A percentile compares a stretch with the other conserved stretches of the same genome.
phyloP scores from a whole-genome alignment of 2,888 invertebrate genomes.

The Sericinus montela region DNA sequence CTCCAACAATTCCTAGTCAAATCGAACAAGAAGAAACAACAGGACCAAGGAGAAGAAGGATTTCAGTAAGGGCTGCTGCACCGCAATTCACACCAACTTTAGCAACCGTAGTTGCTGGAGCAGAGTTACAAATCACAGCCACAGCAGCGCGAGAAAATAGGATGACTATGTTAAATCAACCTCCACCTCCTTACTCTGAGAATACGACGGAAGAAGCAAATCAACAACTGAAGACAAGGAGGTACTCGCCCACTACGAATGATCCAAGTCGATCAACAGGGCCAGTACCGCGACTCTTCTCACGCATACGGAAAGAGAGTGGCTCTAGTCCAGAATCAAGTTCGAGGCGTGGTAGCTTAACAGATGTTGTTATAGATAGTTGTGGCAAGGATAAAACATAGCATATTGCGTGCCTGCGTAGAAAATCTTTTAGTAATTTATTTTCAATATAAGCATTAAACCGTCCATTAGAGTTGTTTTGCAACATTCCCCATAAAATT shows the following conservation, averaged over 20 bases:
- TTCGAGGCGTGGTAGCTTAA: conserved; percentile 66
- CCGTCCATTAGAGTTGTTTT: conserved; percentile 21
- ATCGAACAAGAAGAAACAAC: conserved; percentile 46
- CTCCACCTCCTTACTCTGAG: conserved; percentile 68
- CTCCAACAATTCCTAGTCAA: conserved; percentile 41
- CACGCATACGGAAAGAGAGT: conserved; percentile 64
- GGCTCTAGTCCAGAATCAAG: conserved; percentile 40
- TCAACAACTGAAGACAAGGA: conserved; percentile 50
- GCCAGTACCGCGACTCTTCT: conserved; percentile 66
- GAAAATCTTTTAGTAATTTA: conserved; percentile 48
- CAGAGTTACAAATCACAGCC: conserved; percentile 65
- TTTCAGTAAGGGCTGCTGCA: conserved; percentile 63
- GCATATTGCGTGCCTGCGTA: conserved; percentile 51
- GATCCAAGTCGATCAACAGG: conserved; percentile 53
- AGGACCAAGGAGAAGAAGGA: conserved; percentile 57
- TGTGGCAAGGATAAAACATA: conserved; percentile 62
- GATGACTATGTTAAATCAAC: conserved; percentile 64
- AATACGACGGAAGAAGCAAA: conserved; percentile 42
- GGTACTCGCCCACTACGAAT: conserved; percentile 67
- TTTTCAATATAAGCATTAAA: conserved; percentile 25
- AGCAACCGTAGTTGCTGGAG: conserved; percentile 69
- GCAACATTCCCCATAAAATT: conserved; percentile 19
- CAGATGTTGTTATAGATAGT: conserved; percentile 72
- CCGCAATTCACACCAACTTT: conserved; percentile 68
- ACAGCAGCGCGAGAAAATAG: conserved; percentile 63